Evolutionary conservation across 2,797 vertebrate species (phyloP).

Genomic region (Spinibarbus caldwelli): DNA sequence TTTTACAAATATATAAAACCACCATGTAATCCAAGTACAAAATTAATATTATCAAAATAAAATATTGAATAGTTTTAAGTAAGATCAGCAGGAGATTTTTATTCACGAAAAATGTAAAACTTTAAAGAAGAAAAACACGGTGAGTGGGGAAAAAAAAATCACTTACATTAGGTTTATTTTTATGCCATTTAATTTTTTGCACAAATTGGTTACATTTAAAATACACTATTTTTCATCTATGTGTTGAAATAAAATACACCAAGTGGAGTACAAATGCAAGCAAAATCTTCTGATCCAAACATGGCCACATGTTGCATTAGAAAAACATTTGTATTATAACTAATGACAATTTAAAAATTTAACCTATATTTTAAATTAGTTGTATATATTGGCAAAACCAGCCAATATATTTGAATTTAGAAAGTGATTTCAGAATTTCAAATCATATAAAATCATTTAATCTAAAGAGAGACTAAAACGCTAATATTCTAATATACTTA

Average conservation of each 20-base stretch:
- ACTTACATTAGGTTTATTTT: not conserved
- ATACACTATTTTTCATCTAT: not conserved
- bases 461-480: not conserved
- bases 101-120: not conserved
- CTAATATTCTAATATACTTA: not conserved
- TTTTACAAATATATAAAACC: not conserved
- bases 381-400: no score
- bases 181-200: not conserved
- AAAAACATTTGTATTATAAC: not conserved
- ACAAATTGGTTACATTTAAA: not conserved
- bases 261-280: not conserved
- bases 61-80: no score
- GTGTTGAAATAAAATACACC: not conserved
- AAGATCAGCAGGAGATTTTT: not conserved
- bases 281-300: not conserved
- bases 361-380: no score
- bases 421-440: not conserved
- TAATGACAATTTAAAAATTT: not conserved
- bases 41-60: not conserved
- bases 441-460: not conserved
- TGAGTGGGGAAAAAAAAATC: not conserved
- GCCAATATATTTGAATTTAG: not conserved
- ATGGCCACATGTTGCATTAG: not conserved
- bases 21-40: not conserved
- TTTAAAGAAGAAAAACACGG: not conserved